Percentiles rank a stretch among this genome's conserved stretches.
These are phyloP conservation scores for Noctua comes DNA, from an alignment of 2,888 invertebrate species.

Conservation along the genomic window DNA sequence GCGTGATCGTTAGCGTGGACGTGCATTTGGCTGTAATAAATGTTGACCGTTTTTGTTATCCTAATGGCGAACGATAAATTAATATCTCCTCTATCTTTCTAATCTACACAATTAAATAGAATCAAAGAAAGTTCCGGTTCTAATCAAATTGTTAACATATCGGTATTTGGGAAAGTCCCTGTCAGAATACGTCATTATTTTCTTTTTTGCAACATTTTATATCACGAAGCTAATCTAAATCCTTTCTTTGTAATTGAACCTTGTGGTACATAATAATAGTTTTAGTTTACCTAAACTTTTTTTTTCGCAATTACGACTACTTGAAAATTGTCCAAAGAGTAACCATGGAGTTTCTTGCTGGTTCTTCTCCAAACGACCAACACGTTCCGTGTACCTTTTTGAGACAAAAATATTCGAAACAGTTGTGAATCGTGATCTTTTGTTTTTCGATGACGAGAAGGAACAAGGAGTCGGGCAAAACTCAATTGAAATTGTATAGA, in stretches of 20 bases:
- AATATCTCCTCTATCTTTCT: not conserved
- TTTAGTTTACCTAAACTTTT: not conserved
- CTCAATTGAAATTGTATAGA: too few species aligned
- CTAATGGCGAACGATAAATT: not conserved
- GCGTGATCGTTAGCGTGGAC: not conserved
- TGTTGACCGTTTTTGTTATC: not conserved
- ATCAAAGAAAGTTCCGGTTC: not conserved
- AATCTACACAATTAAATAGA: not conserved
- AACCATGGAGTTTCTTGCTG: too few species aligned
- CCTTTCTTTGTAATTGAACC: not conserved
- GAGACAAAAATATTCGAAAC: too few species aligned
- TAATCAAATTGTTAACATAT: slow-evolving; percentile 4
- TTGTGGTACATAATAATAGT: not conserved
- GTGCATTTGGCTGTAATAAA: not conserved
- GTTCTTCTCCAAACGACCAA: too few species aligned
- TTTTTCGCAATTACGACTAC: not conserved
- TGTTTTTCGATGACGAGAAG: too few species aligned
- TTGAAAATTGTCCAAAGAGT: too few species aligned
- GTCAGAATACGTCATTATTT: slow-evolving; percentile 6
- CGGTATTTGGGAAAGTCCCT: slow-evolving; percentile 10
- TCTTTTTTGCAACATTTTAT: not conserved
- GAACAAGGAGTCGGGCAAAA: too few species aligned
- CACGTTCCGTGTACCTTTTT: too few species aligned
- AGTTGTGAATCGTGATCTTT: too few species aligned
- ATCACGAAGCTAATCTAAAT: not conserved